Base-by-base conservation (phyloP, 2,888 invertebrate species). In the Tetropium fuscum region DNA sequence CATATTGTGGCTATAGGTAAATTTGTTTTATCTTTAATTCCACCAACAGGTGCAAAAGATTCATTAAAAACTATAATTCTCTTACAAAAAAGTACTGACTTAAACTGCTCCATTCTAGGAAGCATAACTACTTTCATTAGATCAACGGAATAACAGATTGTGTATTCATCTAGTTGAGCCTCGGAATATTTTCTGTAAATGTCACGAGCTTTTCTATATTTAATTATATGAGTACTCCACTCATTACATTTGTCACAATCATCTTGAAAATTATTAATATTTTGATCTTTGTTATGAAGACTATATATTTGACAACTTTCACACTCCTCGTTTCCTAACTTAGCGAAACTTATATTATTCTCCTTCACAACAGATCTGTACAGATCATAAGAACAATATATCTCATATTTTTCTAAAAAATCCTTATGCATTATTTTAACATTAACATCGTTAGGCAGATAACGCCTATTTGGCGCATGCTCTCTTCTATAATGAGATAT, bases 121-220 rank as follows among this genome's bases (percentile, higher is more conserved):
- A 40, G 40, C 40, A 40, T 40, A 8, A 40, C 19, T 19, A 40
- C 40, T 19, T 40, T 27, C 27, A 27, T 27, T 27, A 27, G 20
- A 19, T 18, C 18, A 15, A 15, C 13, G 18, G 15, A 38, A 11
- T 15, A 8, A 16, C 15, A 8, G 5, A 38, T 38, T 38, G 8
- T 38, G 15, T 15, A 3, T 38, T 15, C 8, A 15, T 16, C 38
- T 16, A 15, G 38, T 15, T 2, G 15, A 38, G 38, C 18, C 13
- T 8, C 38, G 8, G 15, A 3, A 38, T 16, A 15, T 38, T 15
- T 38, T 13, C 38, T 15, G 13, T 38, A 8, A 16, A 40, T 19
- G 20, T 40, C n/a, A 7, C 8, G 20, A 16, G 19, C n/a, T 40
- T n/a, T 8, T 18, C 19, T 27, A 27, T 27, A 27, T 27, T 27